Evolutionary conservation across 2,797 vertebrate species (phyloP).

Genomic region (Sandelia bainsii): DNA sequence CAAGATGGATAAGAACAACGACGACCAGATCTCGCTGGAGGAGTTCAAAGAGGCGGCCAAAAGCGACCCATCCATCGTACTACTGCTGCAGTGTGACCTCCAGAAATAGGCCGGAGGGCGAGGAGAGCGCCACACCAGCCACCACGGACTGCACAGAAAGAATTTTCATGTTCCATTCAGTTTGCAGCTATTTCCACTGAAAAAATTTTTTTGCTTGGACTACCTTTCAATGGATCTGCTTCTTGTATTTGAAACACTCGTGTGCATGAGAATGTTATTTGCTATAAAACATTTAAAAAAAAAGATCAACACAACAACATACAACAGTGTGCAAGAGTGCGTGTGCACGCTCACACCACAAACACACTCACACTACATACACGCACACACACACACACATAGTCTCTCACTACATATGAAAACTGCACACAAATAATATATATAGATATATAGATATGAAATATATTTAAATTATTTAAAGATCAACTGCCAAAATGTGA

Average conservation of each 20-base stretch:
- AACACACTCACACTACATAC: conserved; percentile 33
- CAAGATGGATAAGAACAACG: conserved; percentile 99
- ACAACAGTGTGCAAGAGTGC: conserved; percentile 55
- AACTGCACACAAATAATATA: conserved; percentile 77
- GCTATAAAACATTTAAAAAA: conserved; percentile 88
- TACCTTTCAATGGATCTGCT: conserved; percentile 99
- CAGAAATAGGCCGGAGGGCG: conserved; percentile 91
- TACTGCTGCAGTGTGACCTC: conserved; percentile 99
- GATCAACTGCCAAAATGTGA: conserved; percentile 96
- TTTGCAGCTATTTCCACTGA: conserved; percentile 98
- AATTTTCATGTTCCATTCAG: conserved; percentile 96
- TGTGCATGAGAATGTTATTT: conserved; percentile 99
- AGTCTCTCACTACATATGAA: conserved; percentile 60
- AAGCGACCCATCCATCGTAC: conserved; percentile 98
- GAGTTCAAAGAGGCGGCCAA: conserved; percentile 99
- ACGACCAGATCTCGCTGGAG: conserved; percentile 98
- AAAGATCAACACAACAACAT: conserved; percentile 78
- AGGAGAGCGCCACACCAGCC: conserved; percentile 58
- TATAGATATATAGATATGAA: conserved; percentile 88
- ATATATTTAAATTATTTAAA: conserved; percentile 87
- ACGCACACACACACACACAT: conserved; percentile 53
- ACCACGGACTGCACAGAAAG: conserved; percentile 93
- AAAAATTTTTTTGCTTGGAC: conserved; percentile 98
- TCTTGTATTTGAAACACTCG: conserved; percentile 99
- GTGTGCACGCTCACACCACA: conserved; percentile 53